These are phyloP conservation scores for Euzophera pinguis DNA, from an alignment of 2,888 invertebrate species.

Conservation along the genomic window DNA sequence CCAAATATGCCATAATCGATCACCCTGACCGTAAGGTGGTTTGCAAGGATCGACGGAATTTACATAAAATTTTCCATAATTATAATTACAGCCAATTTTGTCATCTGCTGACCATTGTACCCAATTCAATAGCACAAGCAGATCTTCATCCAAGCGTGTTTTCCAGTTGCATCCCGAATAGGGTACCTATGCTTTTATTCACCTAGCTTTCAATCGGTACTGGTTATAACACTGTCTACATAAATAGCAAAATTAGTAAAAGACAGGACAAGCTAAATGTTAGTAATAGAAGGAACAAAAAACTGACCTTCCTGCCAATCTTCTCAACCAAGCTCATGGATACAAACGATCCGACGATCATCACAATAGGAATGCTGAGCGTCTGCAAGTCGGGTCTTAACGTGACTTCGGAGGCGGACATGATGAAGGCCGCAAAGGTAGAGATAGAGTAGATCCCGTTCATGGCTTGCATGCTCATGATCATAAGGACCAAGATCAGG, in stretches of 20 bases:
- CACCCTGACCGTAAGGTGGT: too few species aligned
- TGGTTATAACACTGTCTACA: neutral
- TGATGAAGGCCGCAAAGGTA: constrained; percentile 48
- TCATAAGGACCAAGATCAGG: constrained; percentile 31
- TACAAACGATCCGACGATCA: constrained; percentile 50
- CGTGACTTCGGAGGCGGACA: constrained; percentile 47
- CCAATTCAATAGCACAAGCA: too few species aligned
- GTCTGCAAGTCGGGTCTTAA: constrained; percentile 53
- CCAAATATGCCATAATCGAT: too few species aligned
- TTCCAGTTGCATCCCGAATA: too few species aligned
- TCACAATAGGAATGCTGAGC: constrained; percentile 52
- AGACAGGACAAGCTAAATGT: neutral
- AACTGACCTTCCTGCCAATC: constrained; percentile 55
- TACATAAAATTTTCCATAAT: too few species aligned
- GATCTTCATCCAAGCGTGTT: too few species aligned
- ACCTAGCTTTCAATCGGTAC: too few species aligned
- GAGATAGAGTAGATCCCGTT: constrained; percentile 51
- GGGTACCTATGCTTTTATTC: too few species aligned
- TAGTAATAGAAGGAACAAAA: neutral
- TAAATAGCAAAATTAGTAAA: neutral
- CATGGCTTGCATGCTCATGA: constrained; percentile 35
- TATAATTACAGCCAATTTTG: too few species aligned
- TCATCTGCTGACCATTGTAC: too few species aligned
- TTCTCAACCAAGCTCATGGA: constrained; percentile 53
- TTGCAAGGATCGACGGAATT: too few species aligned